A percentile compares a stretch with the other conserved stretches of the same genome.
Conservation (phyloP, 2,888 invertebrate genomes). For the Morpho achilles region DNA sequence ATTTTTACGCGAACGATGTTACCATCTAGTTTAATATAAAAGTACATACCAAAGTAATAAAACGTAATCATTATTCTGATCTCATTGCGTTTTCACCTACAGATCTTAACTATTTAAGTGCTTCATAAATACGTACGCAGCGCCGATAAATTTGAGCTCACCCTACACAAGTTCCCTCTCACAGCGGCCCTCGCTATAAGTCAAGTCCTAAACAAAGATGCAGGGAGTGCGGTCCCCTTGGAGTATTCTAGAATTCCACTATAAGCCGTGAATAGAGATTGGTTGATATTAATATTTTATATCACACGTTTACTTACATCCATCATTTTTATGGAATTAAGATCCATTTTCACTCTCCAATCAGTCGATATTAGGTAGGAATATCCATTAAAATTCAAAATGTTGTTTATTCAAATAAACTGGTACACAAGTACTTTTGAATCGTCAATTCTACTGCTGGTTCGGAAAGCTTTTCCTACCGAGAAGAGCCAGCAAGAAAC, state of each 20-base stretch:
- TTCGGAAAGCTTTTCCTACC: too few species aligned
- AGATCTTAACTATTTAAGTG: conserved; percentile 26
- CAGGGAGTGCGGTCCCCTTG: conserved; percentile 21
- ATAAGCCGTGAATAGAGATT: neutral
- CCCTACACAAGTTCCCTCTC: conserved; percentile 14
- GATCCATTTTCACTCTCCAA: too few species aligned
- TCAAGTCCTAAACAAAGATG: conserved; percentile 27
- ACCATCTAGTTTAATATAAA: too few species aligned
- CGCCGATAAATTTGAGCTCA: conserved; percentile 20
- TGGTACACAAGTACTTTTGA: too few species aligned
- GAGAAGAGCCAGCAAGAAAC: too few species aligned
- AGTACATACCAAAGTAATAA: neutral
- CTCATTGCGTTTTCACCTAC: conserved; percentile 9
- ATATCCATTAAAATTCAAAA: too few species aligned
- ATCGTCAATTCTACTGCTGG: too few species aligned
- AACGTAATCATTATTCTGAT: conserved; percentile 10
- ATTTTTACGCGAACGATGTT: too few species aligned
- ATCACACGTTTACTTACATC: too few species aligned
- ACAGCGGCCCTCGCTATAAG: conserved; percentile 21
- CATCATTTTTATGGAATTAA: too few species aligned
- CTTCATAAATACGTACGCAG: conserved; percentile 25
- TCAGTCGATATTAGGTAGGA: too few species aligned
- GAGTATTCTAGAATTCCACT: conserved; percentile 16
- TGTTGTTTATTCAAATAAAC: too few species aligned
- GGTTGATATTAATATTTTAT: conserved; percentile 8